Conservation (phyloP, 2,113 vertebrate species). For the Colaptes auratus region DNA sequence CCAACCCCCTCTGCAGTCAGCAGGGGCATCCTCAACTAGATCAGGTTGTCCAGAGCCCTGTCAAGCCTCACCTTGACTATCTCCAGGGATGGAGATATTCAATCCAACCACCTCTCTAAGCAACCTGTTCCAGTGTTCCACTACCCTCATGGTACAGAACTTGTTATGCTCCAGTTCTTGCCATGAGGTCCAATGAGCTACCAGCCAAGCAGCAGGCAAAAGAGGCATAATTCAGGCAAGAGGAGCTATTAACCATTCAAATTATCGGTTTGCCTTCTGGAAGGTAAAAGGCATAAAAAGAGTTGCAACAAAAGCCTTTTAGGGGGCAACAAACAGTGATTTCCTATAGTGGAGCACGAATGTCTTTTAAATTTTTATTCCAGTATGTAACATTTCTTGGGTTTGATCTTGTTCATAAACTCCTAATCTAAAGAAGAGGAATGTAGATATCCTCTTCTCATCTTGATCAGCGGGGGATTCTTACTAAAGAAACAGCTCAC, state of each 20-base stretch:
- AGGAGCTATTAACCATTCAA: background rate
- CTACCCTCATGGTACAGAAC: too few species aligned
- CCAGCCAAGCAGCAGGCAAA: background rate
- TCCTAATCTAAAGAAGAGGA: background rate
- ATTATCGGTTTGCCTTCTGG: background rate
- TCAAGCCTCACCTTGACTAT: too few species aligned
- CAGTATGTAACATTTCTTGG: background rate
- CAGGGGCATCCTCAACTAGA: too few species aligned
- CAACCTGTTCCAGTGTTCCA: too few species aligned
- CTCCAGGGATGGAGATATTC: too few species aligned
- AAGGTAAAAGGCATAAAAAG: background rate
- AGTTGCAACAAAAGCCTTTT: background rate
- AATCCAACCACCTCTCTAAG: too few species aligned
- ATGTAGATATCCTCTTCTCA: background rate
- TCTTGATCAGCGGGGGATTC: background rate
- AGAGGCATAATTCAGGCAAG: background rate
- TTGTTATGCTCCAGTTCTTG: background rate
- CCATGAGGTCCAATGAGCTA: background rate
- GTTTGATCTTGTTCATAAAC: background rate
- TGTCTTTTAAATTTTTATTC: background rate
- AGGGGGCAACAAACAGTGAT: background rate
- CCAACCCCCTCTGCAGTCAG: too few species aligned
- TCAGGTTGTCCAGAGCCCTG: too few species aligned
- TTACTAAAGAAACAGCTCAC: constrained; percentile 53
- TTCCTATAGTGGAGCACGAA: background rate